These are phyloP conservation scores for Tenthredo distinguenda DNA, from an alignment of 2,888 invertebrate species.

Conservation along the genomic window DNA sequence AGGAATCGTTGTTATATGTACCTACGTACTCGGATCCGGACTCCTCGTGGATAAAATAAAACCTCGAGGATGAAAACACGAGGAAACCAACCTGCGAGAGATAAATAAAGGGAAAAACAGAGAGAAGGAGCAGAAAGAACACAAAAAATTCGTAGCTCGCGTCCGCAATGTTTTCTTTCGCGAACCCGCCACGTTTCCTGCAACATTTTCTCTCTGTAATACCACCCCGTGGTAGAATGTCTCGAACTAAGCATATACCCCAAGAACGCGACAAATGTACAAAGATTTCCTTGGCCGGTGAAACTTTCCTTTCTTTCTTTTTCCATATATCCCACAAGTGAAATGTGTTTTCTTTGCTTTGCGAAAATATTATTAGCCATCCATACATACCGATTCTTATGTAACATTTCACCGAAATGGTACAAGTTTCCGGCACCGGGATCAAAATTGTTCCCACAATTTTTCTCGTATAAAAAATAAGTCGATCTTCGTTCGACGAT, in stretches of 20 bases:
- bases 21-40: background rate
- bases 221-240: background rate
- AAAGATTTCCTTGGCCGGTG: constrained; percentile 2
- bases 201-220: background rate
- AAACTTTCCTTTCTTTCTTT: background rate
- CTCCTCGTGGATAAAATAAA: background rate
- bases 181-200: constrained; percentile 1
- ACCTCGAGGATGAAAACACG: background rate
- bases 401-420: background rate
- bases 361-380: background rate
- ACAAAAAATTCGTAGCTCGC: constrained; percentile 6
- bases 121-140: background rate
- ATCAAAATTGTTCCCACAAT: background rate
- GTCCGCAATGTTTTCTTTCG: background rate
- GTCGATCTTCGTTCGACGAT: background rate
- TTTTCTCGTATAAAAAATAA: background rate
- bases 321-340: no score
- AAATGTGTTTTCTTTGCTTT: constrained; percentile 1
- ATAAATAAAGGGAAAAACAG: background rate
- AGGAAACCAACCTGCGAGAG: constrained; percentile 12
- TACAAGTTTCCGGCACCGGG: background rate
- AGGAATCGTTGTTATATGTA: constrained; percentile 9
- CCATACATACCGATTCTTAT: background rate
- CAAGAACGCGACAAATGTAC: constrained; percentile 15
- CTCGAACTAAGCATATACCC: background rate